Base-by-base conservation (phyloP, 2,113 vertebrate species). In the Sakesphorus luctuosus region DNA sequence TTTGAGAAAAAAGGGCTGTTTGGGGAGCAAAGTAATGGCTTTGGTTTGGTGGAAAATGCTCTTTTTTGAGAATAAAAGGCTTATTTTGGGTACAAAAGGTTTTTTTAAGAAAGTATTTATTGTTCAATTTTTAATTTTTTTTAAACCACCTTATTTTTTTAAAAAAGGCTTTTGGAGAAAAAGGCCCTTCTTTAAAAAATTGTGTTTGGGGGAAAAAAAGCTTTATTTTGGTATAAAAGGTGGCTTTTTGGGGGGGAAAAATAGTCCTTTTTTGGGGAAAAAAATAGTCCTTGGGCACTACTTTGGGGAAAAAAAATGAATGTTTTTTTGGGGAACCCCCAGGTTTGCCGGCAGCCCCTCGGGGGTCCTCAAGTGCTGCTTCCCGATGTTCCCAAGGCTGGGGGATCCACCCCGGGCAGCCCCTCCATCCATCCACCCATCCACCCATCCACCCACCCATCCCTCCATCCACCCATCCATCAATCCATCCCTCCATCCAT, bases 381-480 rank as follows among this genome's bases (percentile, higher is more conserved):
- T 11, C 3, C 0, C 7, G 1, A 14, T 2, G 9, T 21, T 4
- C 49, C 25, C 49, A 1, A 23, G 20, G 47, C 47, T 20, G 18
- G 18, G 17, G 55, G 33, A 8, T n/a, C 9, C 36, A 40, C 12
- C 7, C 19, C 31, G 1, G 2, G 33, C 28, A 6, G 17, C 16
- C 40, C 50, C 18, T 18, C 68, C 5, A 38, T 8, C 24, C n/a
- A n/a, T n/a, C n/a, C n/a, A n/a, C n/a, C n/a, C n/a, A n/a, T n/a
- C n/a, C n/a, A n/a, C n/a, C n/a, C n/a, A n/a, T n/a, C n/a, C n/a
- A n/a, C n/a, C n/a, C n/a, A n/a, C n/a, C n/a, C n/a, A n/a, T n/a
- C n/a, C n/a, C n/a, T n/a, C n/a, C n/a, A n/a, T n/a, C n/a, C n/a
- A n/a, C n/a, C n/a, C n/a, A n/a, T n/a, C n/a, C n/a, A n/a, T n/a